Base-by-base conservation (phyloP, 2,888 invertebrate species). In the Unio pictorum region DNA sequence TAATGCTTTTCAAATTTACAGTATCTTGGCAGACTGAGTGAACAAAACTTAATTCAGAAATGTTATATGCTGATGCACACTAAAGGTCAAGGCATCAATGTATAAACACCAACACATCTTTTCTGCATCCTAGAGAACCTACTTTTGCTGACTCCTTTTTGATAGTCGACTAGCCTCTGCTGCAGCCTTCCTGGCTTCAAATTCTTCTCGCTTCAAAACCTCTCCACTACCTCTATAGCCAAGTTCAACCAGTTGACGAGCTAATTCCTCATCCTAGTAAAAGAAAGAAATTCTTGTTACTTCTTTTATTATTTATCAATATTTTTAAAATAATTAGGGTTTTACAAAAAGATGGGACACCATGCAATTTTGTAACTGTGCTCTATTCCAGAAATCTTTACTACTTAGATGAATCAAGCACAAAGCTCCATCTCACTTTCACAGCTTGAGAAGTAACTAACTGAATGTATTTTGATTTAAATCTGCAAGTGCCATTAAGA, bases 241-340 rank as follows among this genome's bases (percentile, higher is more conserved):
- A 79, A 96, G 91, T 85, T 94, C 94, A 28, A 95, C 95, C 58
- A 96, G 91, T 83, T 92, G 93, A 66, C 95, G 92, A 0, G 95
- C 93, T 54, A 93, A 91, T 23, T 91, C 91, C 65, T 93, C 92
- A 87, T 94, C 95, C 91, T 91, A 56, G 26, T 67, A 68, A 26
- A 59, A 60, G 45, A 45, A 45, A 45, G 45, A 45, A 45, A 45
- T 45, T 15, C 45, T 45, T 45, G 11, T 45, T 45, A 15, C 11
- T 45, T 45, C 15, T 45, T 45, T 11, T 45, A 45, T 45, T 45
- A 45, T 15, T 45, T 45, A 15, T 45, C 45, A 45, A 45, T 15
- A 45, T 45, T 0, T 6, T 45, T 2, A 45, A 45, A 30, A 30
- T 7, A 30, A 30, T 45, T 11, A 3, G 11, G 45, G 45, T 45